Base-by-base conservation (phyloP, 2,797 vertebrate genomes). In the Chromis chromis region DNA sequence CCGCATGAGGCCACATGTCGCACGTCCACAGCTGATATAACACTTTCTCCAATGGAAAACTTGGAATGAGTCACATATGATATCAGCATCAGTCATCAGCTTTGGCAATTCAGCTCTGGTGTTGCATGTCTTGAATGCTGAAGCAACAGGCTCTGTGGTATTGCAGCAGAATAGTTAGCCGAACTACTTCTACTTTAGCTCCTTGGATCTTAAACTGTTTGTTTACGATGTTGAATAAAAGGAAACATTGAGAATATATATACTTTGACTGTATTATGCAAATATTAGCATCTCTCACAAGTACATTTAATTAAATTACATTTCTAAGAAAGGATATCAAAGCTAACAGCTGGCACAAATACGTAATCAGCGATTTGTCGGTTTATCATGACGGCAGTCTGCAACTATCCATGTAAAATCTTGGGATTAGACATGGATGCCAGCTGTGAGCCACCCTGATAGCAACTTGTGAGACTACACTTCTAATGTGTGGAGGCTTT, bases 31-130 rank as follows among this genome's bases (percentile, higher is more conserved):
- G 48, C 22, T 31, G 62, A 56, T 10, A 54, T 3, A 65, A 52
- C 52, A 36, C 17, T 57, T 69, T 70, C 21, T 70, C 27, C 19
- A 48, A 54, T 25, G 21, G 60, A 65, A 67, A 75, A 40, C 9
- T 68, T 63, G 1, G 6, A 62, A 17, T 76, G 82, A 85, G 58
- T 85, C 78, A 79, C 31, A 55, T 14, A 61, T 10, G 11, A 71
- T 69, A 66, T n/a, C 9, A 49, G 24, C 28, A 48, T 78, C 27
- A 65, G 62, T 39, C 68, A 59, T 69, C 55, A 60, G 63, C 59
- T 79, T 73, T 63, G 48, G 77, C 73, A 84, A 82, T 63, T 62
- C 27, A 22, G 16, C 12, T 52, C 42, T 22, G 31, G 17, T 73
- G 36, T 81, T 86, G 75, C 80, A 6, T 63, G 52, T 65, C 24